Evolutionary conservation across 2,113 vertebrate genomes (phyloP), one percentile per base, ranked within the genome.

Genomic region (Solea senegalensis): DNA sequence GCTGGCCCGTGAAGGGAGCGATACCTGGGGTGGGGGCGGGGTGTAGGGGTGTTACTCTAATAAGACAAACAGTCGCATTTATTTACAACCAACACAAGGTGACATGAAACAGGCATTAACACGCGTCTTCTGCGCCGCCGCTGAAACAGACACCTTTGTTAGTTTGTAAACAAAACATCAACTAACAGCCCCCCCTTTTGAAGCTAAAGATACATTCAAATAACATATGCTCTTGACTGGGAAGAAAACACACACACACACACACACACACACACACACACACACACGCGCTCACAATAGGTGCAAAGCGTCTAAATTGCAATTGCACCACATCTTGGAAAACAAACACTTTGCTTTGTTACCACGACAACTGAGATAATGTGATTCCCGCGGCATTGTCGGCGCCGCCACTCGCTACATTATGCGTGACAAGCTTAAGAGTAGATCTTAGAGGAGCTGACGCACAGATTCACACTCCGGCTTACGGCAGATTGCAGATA

Each of bases 271-370:
- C 44, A 48, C 65, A 51, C 70, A 65, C 41, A 60, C 45, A 28
- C 2, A 55, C 8, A 8, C 45, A 53, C 60, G 40, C 53, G 88
- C 80, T 88, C 85, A 91, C 90, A 92, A 92, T 91, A 93, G 92
- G 92, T 94, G 93, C 89, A 92, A 94, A 93, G 69, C 81, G 73
- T 88, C 90, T 90, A 92, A 94, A 94, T 91, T 92, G 93, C 89
- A 86, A 93, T 91, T 91, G 92, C 87, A 65, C 82, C 85, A 90
- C 82, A 88, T 93, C 91, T 91, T 92, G 88, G 90, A 93, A 93
- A 93, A 93, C 91, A 94, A 93, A 94, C 92, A 94, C 91, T 91
- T 91, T 87, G 92, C 91, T 93, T 94, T 94, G 94, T 94, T 94
- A 91, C 92, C 92, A 91, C 80, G 93, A 93, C 92, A 90, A 93